Evolutionary conservation across 2,797 vertebrate genomes (phyloP), one percentile per base, ranked within the genome.

Genomic region (Sebastes elongatus): DNA sequence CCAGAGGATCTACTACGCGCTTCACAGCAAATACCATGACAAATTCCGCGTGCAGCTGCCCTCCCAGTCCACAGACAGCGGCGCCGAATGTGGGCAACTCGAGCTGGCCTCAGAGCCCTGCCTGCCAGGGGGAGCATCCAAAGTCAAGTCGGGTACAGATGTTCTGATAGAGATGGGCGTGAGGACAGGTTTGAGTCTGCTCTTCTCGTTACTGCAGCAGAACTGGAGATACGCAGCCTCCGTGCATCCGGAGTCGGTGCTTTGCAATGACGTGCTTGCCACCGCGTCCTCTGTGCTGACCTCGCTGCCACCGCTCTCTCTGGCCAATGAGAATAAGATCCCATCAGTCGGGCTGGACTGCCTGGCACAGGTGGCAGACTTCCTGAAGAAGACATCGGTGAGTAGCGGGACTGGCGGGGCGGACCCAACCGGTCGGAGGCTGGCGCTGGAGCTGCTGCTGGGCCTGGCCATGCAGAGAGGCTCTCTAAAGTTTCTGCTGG

Each of bases 161-260:
- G 96, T 96, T 79, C 92, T 97, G 72, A 96, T 97, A 33, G 96
- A 97, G 88, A 96, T 97, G 96, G 96, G 96, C 0, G 96, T 97
- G 72, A 93, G 96, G 80, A 97, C 96, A 4, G 96, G 96, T 78
- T 91, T 97, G 88, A 97, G 95, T 83, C 93, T 97, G 46, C 96
- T 97, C 57, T 96, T 97, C 64, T 96, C 96, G 0, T 81, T 97
- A 5, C 89, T 97, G 86, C 95, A 96, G 89, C 96, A 97, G 89
- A 96, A 96, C 92, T 96, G 96, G 96, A 94, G 94, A 10, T 95
- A 88, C 2, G 92, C 94, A 1, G 93, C 93, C 5, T 91, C 92
- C 0, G 83, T 88, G 78, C 92, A 96, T 71, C 93, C 94, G 1
- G 87, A 96, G 86, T 95, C 94, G 3, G 93, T 94, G 60, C 93